Evolutionary conservation across 1,140 invertebrate genomes (phyloP).

Genomic region (Arctopsyche grandis): DNA sequence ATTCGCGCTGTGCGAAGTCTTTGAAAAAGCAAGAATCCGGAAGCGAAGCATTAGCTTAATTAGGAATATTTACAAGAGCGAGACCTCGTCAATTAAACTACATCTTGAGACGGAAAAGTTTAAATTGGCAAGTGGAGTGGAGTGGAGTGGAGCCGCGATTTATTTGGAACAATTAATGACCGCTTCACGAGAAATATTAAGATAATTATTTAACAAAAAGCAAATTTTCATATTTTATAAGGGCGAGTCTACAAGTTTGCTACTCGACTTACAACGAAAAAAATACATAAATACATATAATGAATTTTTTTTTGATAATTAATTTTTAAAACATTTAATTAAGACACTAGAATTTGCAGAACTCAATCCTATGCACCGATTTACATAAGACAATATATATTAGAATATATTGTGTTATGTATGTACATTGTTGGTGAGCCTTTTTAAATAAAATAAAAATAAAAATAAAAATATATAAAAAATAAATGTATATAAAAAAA

Average conservation of each 20-base stretch:
- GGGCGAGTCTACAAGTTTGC: background rate
- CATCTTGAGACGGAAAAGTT: constrained; percentile 24
- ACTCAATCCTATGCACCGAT: no score
- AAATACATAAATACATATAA: no score
- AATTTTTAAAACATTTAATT: no score
- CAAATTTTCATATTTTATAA: constrained; percentile 13
- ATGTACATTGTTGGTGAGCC: no score
- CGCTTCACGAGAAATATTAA: constrained; percentile 25
- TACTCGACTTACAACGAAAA: no score
- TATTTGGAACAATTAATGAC: constrained; percentile 31
- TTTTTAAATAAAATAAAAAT: no score
- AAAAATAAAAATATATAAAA: no score
- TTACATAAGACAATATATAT: no score
- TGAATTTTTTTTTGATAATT: no score
- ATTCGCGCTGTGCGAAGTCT: constrained; percentile 24
- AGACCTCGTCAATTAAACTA: constrained; percentile 30
- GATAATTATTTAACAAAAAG: constrained; percentile 26
- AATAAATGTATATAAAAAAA: no score
- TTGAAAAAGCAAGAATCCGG: constrained; percentile 32
- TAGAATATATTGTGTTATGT: no score
- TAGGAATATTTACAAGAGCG: constrained; percentile 30
- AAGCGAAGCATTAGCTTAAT: constrained; percentile 24
- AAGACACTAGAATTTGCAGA: no score
- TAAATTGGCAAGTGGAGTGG: constrained; percentile 19
- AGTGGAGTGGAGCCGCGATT: constrained; percentile 14